Evolutionary conservation across 2,797 vertebrate species (phyloP), one percentile per base, ranked within the genome.

Genomic region (Epinephelus awoara): DNA sequence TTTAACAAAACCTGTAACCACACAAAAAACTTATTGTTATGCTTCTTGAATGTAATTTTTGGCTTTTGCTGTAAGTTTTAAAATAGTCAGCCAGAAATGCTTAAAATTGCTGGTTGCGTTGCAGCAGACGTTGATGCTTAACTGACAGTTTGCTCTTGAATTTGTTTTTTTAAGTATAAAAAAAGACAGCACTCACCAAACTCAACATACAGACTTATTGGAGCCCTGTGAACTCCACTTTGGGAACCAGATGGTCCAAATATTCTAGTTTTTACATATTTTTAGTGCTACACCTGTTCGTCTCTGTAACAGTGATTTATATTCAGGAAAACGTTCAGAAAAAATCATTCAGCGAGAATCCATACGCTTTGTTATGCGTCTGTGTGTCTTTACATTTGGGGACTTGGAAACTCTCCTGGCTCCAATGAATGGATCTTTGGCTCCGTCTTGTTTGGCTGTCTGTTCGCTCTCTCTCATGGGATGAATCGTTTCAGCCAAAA

Each of bases 401-500:
- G 27, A 64, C 15, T 3, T 44, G 23, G 62, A 75, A 73, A 77
- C 56, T 77, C 57, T 54, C 25, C 67, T 57, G 66, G 27, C 59
- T 69, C 78, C 71, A 46, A 5, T 71, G 23, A 74, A 66, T 57
- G 15, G 54, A 68, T 66, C 42, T 34, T 57, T 83, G 71, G 67
- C 78, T 72, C 46, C 19, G 56, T 64, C 78, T 71, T 11, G 56
- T 83, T 82, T 78, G 80, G 72, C 73, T 52, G 55, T 59, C 49
- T 81, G 51, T 76, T 62, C 29, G 4, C 15, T 21, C 44, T 65
- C 71, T 70, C 71, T 83, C 75, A 56, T 42, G 81, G 67, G 77
- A 82, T 8, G 58, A 79, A 49, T 75, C 8, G 14, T 59, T 77
- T 84, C 71, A 67, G 64, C 55, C 74, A 82, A 66, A 80, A 71